phyloP scores from a whole-genome alignment of 1,140 invertebrate genomes.

The Tribolium castaneum region DNA sequence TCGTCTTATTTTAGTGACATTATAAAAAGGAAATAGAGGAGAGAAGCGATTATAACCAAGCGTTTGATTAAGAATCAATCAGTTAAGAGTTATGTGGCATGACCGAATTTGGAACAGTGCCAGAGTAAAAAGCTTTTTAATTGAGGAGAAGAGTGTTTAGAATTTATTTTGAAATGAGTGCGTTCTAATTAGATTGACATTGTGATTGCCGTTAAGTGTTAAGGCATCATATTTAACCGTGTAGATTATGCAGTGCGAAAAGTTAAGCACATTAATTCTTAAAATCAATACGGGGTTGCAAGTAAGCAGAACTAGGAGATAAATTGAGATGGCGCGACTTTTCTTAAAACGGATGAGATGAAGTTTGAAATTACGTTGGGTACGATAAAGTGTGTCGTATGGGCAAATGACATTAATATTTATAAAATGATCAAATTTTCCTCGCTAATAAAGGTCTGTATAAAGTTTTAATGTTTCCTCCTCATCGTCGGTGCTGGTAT shows the following conservation, averaged over 20 bases:
- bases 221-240: constrained; percentile 5
- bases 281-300: constrained; percentile 21
- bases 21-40: constrained; percentile 4
- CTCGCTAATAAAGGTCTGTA: constrained; percentile 21
- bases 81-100: constrained; percentile 35
- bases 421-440: constrained; percentile 32
- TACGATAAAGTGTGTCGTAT: constrained; percentile 7
- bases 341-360: constrained; percentile 14
- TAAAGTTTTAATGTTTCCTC: constrained; percentile 26
- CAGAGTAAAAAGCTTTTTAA: constrained; percentile 12
- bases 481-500: background rate
- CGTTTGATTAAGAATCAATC: constrained; percentile 35
- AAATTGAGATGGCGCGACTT: constrained; percentile 5
- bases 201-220: background rate
- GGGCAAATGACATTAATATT: constrained; percentile 19
- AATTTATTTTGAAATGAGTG: constrained; percentile 11
- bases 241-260: constrained; percentile 5
- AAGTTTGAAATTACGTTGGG: constrained; percentile 20
- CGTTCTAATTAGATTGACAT: background rate
- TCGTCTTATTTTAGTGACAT: constrained; percentile 4
- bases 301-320: constrained; percentile 28
- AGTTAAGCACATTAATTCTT: constrained; percentile 30
- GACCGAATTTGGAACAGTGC: constrained; percentile 16
- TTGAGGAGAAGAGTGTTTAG: constrained; percentile 14
- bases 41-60: constrained; percentile 16